phyloP scores from a whole-genome alignment of 2,797 vertebrate genomes.

The Lates japonicus region DNA sequence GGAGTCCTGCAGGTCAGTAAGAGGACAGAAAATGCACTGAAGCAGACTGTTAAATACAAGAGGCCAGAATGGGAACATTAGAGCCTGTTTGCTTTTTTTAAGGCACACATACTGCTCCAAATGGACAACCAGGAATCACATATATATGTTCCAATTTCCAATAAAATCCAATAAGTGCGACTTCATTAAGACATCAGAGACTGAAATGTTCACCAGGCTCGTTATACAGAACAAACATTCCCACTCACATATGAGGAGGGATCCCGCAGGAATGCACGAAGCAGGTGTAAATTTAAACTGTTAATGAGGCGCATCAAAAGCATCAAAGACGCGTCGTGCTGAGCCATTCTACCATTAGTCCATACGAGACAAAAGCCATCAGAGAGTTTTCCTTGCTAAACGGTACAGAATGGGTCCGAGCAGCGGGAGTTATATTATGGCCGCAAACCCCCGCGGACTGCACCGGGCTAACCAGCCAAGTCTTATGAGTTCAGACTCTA shows the following conservation, averaged over 20 bases:
- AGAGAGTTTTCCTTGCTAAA: constrained; percentile 82
- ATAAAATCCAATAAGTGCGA: constrained; percentile 32
- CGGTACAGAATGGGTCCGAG: constrained; percentile 72
- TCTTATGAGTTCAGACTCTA: constrained; percentile 40
- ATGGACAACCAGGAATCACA: constrained; percentile 13
- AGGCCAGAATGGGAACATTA: constrained; percentile 1
- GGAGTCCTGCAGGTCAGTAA: constrained; percentile 15
- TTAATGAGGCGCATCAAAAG: constrained; percentile 84
- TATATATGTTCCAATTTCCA: constrained; percentile 7
- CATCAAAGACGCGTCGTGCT: constrained; percentile 79
- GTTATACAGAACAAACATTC: constrained; percentile 71
- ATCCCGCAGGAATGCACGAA: constrained; percentile 78
- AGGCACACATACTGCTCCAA: not conserved
- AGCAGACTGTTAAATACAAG: not conserved
- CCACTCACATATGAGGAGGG: constrained; percentile 54
- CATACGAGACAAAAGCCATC: constrained; percentile 80
- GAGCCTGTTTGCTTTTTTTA: not conserved
- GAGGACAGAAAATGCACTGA: not conserved
- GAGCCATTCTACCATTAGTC: constrained; percentile 74
- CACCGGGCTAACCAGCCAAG: constrained; percentile 47
- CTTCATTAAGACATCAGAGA: constrained; percentile 62
- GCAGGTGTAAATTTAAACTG: constrained; percentile 85
- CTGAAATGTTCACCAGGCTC: constrained; percentile 39
- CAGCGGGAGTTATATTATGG: constrained; percentile 79
- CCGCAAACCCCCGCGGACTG: constrained; percentile 62